Percentiles rank a stretch among this genome's conserved stretches.
Conservation (phyloP, 1,140 invertebrate genomes). For the Hypsibius dujardini region DNA sequence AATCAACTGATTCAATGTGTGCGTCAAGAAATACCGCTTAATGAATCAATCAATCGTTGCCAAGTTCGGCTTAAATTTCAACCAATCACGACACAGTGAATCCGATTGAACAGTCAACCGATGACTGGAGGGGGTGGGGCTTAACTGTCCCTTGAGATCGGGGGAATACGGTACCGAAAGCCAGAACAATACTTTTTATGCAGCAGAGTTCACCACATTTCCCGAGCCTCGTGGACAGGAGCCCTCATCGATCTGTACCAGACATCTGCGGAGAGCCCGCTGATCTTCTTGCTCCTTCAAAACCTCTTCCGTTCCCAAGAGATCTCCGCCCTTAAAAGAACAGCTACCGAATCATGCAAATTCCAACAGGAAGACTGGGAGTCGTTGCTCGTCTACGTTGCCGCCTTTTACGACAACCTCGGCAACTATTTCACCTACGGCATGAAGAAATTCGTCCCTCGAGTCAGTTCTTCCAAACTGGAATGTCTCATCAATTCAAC, state of each 20-base stretch:
- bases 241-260: slow-evolving; percentile 3
- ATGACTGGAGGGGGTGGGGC: too few species aligned
- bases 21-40: too few species aligned
- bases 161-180: too few species aligned
- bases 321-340: background rate
- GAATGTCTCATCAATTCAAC: background rate
- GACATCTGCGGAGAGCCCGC: slow-evolving; percentile 8
- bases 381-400: background rate
- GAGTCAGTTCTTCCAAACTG: slow-evolving; percentile 41
- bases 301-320: background rate
- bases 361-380: background rate
- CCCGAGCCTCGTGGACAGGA: background rate
- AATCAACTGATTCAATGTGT: too few species aligned
- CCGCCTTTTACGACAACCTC: slow-evolving; percentile 56
- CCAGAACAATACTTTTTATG: background rate
- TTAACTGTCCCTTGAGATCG: too few species aligned
- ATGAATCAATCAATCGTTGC: too few species aligned
- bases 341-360: background rate
- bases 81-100: too few species aligned
- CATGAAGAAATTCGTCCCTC: slow-evolving; percentile 79
- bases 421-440: slow-evolving; percentile 91
- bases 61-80: too few species aligned
- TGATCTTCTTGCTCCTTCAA: background rate
- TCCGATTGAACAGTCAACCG: too few species aligned
- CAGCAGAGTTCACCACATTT: background rate